Base-by-base conservation (phyloP, 2,888 invertebrate species). In the Ptychoptera albimana region DNA sequence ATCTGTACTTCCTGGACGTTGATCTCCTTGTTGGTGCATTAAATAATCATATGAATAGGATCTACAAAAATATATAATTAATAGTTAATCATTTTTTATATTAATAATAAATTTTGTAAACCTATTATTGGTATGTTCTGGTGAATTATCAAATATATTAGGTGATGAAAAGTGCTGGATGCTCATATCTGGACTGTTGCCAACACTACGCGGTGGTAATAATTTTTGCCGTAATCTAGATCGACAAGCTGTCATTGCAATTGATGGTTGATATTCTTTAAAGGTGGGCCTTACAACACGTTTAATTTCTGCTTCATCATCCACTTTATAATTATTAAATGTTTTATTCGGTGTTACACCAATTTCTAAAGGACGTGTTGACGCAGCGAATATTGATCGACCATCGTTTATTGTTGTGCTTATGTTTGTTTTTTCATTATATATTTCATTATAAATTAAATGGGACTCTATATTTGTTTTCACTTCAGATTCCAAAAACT, bases 1-100 rank as follows among this genome's bases (percentile, higher is more conserved):
- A 57, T 80, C 78, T 55, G 77, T 75, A 55, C 72, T 71, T 23
- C 23, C 23, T 23, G 23, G 23, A 23, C 23, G 23, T 23, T 23
- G 23, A 5, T 37, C 31, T 4, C 41, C 41, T 13, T 29, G 32
- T 16, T 23, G 29, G 11, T 11, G 15, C 16, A 31, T 23, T 30
- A 30, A 16, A 7, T 23, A 23, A n/a, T 35, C 42, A 12, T 34
- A 35, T 11, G 42, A 42, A 42, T 32, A 34, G 16, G 42, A 42
- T 35, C 42, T 42, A 11, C 13, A 40, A 41, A 13, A 8, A 8
- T 5, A 35, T n/a, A 5, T 11, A n/a, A 5, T 23, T 23, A 23
- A 23, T 23, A 23, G 7, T 23, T 3, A 23, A 23, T 23, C n/a
- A n/a, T n/a, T n/a, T n/a, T n/a, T n/a, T n/a, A n/a, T n/a, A 5